These are phyloP conservation scores for Holcopasites calliopsidis DNA, from an alignment of 1,140 invertebrate genomes.

Conservation along the genomic window DNA sequence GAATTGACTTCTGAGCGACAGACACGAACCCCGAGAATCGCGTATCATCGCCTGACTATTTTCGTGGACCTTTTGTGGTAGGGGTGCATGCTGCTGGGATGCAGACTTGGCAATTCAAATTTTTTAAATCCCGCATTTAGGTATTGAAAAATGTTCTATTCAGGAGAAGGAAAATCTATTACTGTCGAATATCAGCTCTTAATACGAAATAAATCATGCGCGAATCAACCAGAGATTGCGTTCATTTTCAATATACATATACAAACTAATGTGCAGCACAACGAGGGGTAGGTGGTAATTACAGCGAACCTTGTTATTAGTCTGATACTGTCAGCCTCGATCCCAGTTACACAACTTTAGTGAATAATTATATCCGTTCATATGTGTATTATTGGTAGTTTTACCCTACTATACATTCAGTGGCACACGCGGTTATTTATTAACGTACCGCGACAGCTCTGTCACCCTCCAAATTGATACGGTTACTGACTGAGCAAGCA, in stretches of 20 bases:
- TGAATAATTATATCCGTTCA: constrained; percentile 49
- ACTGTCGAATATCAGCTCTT: too few species aligned
- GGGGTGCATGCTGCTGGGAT: too few species aligned
- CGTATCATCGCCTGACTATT: background rate
- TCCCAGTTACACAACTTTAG: constrained; percentile 46
- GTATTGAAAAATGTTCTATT: too few species aligned
- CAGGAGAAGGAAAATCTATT: too few species aligned
- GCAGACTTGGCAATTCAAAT: too few species aligned
- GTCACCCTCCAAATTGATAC: background rate
- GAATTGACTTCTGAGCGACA: background rate
- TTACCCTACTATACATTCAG: background rate
- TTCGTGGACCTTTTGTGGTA: too few species aligned
- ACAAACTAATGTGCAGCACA: constrained; percentile 50
- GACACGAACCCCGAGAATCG: background rate
- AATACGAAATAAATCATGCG: constrained; percentile 14
- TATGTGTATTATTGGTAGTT: constrained; percentile 4
- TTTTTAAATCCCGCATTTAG: too few species aligned
- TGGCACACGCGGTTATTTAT: background rate
- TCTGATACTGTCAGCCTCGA: constrained; percentile 32
- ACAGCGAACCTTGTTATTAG: constrained; percentile 54
- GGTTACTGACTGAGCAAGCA: background rate
- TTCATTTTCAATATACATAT: constrained; percentile 27
- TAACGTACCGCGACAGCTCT: constrained; percentile 4
- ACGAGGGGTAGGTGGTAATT: constrained; percentile 46
- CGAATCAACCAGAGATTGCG: constrained; percentile 20